Evolutionary conservation across 35 echinoderm and acorn worm genomes (phyloP).

Genomic region (Ophiothrix spiculata): DNA sequence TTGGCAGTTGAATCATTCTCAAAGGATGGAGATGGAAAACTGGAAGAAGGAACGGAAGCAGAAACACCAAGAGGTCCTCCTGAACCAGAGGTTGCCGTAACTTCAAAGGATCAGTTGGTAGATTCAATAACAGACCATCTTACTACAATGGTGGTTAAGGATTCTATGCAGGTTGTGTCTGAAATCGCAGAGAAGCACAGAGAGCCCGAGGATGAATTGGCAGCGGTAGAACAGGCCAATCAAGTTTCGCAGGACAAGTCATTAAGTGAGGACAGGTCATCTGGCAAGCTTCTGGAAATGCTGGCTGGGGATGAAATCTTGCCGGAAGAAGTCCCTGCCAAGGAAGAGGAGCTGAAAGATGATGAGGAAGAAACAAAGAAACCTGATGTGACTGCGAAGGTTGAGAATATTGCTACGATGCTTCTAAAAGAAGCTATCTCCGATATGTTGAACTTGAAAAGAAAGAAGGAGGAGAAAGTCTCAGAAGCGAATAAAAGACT

Average conservation of each 20-base stretch:
- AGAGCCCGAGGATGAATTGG: slow-evolving; percentile 26
- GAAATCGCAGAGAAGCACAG: slow-evolving; percentile 43
- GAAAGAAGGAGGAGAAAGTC: slow-evolving; percentile 14
- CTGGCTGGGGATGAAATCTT: slow-evolving; percentile 33
- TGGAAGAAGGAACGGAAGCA: slow-evolving; percentile 34
- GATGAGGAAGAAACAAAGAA: slow-evolving; percentile 31
- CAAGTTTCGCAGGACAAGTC: background rate
- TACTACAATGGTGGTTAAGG: slow-evolving; percentile 44
- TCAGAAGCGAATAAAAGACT: slow-evolving; percentile 18
- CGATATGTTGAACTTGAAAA: slow-evolving; percentile 28
- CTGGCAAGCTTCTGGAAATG: slow-evolving; percentile 12
- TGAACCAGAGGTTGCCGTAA: slow-evolving; percentile 28
- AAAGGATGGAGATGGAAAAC: slow-evolving; percentile 26
- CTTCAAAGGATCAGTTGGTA: slow-evolving; percentile 27
- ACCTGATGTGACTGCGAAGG: slow-evolving; percentile 5
- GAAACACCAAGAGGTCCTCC: slow-evolving; percentile 68
- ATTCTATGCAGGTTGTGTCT: slow-evolving; percentile 45
- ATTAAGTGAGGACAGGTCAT: slow-evolving; percentile 16
- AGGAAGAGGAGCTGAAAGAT: slow-evolving; percentile 24
- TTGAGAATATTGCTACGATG: slow-evolving; percentile 27
- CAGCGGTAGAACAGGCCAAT: background rate
- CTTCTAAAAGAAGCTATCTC: slow-evolving; percentile 55
- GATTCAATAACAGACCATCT: slow-evolving; percentile 61
- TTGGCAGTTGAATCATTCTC: slow-evolving; percentile 94
- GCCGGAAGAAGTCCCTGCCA: background rate